phyloP scores from a whole-genome alignment of 2,797 vertebrate genomes.

The Somateria mollissima region DNA sequence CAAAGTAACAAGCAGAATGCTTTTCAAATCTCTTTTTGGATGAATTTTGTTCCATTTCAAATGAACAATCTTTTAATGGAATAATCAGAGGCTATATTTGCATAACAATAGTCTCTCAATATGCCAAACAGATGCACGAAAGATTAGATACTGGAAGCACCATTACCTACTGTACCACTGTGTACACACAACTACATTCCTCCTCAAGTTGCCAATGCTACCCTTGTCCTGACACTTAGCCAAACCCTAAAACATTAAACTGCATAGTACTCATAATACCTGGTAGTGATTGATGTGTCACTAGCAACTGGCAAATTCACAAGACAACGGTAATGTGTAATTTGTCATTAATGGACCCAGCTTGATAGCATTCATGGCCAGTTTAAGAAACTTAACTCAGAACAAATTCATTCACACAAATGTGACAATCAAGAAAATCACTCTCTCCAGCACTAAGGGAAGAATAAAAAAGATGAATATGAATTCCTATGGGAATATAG shows the following conservation, averaged over 20 bases:
- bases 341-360: neutral
- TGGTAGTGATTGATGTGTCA: neutral
- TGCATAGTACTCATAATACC: neutral
- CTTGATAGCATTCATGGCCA: neutral
- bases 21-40: constrained; percentile 31
- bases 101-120: neutral
- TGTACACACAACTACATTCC: neutral
- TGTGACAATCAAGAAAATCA: neutral
- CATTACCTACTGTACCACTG: neutral
- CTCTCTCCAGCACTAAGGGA: neutral
- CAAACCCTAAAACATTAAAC: neutral
- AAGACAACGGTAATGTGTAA: neutral
- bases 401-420: neutral
- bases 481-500: neutral
- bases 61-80: constrained; percentile 1
- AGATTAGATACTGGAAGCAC: neutral
- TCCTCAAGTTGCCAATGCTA: neutral
- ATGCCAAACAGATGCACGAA: neutral
- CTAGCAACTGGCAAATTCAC: neutral
- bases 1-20: neutral
- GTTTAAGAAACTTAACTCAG: neutral
- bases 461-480: constrained; percentile 7
- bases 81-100: neutral
- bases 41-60: neutral
- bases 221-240: neutral